These are phyloP conservation scores for Orthonevra nobilis DNA, from an alignment of 2,888 invertebrate genomes.

Conservation along the genomic window DNA sequence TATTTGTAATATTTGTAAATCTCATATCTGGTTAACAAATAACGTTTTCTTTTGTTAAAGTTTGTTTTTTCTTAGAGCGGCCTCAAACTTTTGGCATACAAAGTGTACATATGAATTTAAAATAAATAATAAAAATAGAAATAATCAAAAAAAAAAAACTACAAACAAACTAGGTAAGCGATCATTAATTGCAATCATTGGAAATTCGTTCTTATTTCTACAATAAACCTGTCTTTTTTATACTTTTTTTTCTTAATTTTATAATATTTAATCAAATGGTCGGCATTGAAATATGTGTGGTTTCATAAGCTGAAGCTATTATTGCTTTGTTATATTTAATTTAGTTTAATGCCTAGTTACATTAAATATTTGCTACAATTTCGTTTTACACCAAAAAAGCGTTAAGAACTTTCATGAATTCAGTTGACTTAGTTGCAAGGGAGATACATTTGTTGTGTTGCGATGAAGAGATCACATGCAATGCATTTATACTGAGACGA, in stretches of 20 bases:
- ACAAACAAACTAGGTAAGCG: slow-evolving; percentile 11
- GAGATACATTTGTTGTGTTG: too few relatives aligned
- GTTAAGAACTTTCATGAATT: slow-evolving; percentile 29
- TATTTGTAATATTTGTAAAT: too few relatives aligned
- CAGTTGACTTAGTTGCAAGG: not conserved
- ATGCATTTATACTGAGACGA: too few relatives aligned
- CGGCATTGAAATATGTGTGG: slow-evolving; percentile 43
- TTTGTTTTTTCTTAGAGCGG: too few relatives aligned
- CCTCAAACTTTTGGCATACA: too few relatives aligned
- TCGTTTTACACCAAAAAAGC: slow-evolving; percentile 29
- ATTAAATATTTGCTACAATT: not conserved
- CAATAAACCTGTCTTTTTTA: not conserved
- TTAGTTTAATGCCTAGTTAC: slow-evolving; percentile 1
- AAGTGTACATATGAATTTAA: too few relatives aligned
- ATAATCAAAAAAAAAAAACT: not conserved
- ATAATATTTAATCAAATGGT: slow-evolving; percentile 4
- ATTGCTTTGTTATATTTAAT: slow-evolving; percentile 30
- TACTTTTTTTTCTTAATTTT: not conserved
- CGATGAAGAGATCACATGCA: too few relatives aligned
- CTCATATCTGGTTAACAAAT: too few relatives aligned
- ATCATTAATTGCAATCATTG: slow-evolving; percentile 16
- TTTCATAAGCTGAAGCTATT: slow-evolving; percentile 54
- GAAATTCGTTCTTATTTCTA: slow-evolving; percentile 22
- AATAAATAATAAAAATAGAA: too few relatives aligned
- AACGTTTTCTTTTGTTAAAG: too few relatives aligned